Evolutionary conservation across 1,140 invertebrate species (phyloP).

Genomic region (Drosophila biarmipes): DNA sequence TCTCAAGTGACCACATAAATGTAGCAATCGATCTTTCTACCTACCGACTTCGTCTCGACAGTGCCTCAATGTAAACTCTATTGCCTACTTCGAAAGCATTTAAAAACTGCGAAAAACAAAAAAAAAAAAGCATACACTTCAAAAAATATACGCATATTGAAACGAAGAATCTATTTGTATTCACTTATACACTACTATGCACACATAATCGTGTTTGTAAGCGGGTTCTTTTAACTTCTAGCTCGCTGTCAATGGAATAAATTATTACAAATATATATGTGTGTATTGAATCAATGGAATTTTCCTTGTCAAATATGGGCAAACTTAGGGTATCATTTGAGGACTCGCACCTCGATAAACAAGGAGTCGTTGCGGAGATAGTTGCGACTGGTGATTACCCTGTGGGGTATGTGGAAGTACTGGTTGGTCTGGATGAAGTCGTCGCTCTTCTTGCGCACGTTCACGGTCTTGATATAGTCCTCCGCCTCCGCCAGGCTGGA

Average conservation of each 20-base stretch:
- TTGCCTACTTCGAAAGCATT: constrained; percentile 39
- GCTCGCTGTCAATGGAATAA: constrained; percentile 36
- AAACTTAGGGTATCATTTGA: constrained; percentile 47
- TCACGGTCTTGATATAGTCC: constrained; percentile 85
- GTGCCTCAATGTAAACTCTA: constrained; percentile 37
- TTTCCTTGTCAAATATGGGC: neutral
- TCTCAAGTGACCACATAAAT: constrained; percentile 1
- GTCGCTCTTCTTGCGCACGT: constrained; percentile 85
- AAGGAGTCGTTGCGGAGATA: constrained; percentile 88
- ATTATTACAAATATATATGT: constrained; percentile 15
- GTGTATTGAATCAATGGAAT: neutral
- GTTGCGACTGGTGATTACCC: constrained; percentile 87
- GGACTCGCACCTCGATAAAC: constrained; percentile 87
- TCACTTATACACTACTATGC: constrained; percentile 18
- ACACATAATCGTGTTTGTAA: constrained; percentile 17
- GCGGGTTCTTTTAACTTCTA: constrained; percentile 2
- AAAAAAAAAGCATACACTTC: constrained; percentile 7
- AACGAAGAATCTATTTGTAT: constrained; percentile 7
- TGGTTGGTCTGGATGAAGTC: constrained; percentile 86
- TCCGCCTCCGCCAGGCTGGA: constrained; percentile 84
- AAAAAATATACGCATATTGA: constrained; percentile 21
- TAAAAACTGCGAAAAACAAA: constrained; percentile 12
- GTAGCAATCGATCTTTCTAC: constrained; percentile 3
- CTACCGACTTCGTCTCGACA: constrained; percentile 17
- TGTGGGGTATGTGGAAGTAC: constrained; percentile 90